Conservation (phyloP, 2,888 invertebrate genomes). For the Trichogramma evanescens region DNA sequence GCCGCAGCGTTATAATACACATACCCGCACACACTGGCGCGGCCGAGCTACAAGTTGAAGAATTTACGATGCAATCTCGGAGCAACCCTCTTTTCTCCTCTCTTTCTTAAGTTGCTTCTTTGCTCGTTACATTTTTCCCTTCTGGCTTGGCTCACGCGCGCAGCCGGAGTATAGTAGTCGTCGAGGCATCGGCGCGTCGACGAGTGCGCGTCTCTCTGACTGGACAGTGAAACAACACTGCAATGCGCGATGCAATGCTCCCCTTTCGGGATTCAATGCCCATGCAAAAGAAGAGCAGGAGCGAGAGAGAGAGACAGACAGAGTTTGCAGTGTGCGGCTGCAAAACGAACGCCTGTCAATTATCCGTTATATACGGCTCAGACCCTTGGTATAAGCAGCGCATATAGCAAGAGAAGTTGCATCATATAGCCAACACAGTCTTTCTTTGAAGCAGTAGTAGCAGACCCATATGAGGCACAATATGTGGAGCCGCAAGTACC, state of each 20-base stretch:
- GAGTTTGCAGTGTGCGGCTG: neutral
- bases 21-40: too few relatives aligned
- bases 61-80: slow-evolving; percentile 20
- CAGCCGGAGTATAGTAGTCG: neutral
- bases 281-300: slow-evolving; percentile 46
- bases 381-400: slow-evolving; percentile 24
- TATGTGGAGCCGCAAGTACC: too few relatives aligned
- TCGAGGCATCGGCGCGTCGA: slow-evolving; percentile 9
- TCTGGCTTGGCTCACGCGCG: neutral
- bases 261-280: slow-evolving; percentile 43
- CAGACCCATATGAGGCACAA: too few relatives aligned
- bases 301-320: slow-evolving; percentile 15
- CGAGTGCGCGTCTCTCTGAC: slow-evolving; percentile 2
- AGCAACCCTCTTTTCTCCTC: neutral
- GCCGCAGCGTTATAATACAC: too few relatives aligned
- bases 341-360: slow-evolving; percentile 43
- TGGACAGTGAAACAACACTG: slow-evolving; percentile 26
- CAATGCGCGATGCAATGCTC: slow-evolving; percentile 9
- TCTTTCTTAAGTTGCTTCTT: neutral
- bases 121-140: too few relatives aligned
- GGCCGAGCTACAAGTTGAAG: slow-evolving; percentile 5
- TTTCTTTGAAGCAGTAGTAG: too few relatives aligned
- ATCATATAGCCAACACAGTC: too few relatives aligned
- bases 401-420: too few relatives aligned
- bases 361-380: slow-evolving; percentile 48